Conservation (phyloP, 2,888 invertebrate species). For the Patella pellucida region DNA sequence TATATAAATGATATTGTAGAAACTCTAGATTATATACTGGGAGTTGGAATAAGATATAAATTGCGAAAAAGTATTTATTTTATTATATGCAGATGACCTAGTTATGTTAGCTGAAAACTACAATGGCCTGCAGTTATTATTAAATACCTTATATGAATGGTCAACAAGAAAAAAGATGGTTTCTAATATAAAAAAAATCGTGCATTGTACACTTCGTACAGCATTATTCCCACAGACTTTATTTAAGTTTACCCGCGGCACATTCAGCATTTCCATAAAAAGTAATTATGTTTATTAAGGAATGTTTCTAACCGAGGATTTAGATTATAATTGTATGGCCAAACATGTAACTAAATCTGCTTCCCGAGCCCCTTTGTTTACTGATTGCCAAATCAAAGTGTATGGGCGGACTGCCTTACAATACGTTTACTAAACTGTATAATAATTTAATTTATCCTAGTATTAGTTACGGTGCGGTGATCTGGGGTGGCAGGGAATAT, state of each 20-base stretch:
- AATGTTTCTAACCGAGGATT: slow-evolving; percentile 17
- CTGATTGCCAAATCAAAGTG: slow-evolving; percentile 17
- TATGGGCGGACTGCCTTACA: slow-evolving; percentile 24
- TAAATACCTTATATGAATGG: slow-evolving; percentile 25
- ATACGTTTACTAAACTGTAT: slow-evolving; percentile 25
- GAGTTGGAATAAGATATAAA: no score
- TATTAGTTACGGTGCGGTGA: slow-evolving; percentile 15
- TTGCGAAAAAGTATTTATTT: no score
- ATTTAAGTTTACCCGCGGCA: slow-evolving; percentile 28
- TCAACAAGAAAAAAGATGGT: slow-evolving; percentile 20
- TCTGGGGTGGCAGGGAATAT: no score
- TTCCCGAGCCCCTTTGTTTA: slow-evolving; percentile 15
- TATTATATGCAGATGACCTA: no score
- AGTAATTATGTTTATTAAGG: slow-evolving; percentile 30
- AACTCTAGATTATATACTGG: no score
- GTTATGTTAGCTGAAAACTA: slow-evolving; percentile 27
- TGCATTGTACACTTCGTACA: slow-evolving; percentile 36
- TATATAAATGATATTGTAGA: no score
- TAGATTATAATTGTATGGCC: slow-evolving; percentile 24
- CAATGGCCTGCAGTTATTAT: slow-evolving; percentile 26
- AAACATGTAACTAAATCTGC: slow-evolving; percentile 15
- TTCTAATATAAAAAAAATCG: slow-evolving; percentile 34
- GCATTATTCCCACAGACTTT: neutral
- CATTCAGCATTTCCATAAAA: slow-evolving; percentile 4
- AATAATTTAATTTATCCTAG: slow-evolving; percentile 20